These are phyloP conservation scores for Agrotis puta DNA, from an alignment of 2,888 invertebrate genomes.

Conservation along the genomic window DNA sequence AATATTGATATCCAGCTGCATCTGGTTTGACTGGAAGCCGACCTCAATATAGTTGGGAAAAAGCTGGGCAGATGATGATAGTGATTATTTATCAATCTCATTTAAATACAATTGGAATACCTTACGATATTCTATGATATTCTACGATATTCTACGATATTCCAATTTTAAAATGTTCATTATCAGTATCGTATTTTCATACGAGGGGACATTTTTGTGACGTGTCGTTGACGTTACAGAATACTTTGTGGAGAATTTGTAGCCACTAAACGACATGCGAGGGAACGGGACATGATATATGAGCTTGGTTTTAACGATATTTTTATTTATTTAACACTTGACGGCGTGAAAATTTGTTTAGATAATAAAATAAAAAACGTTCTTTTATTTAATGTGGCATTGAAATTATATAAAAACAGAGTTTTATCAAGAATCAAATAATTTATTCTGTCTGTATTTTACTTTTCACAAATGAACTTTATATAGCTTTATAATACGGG, in stretches of 20 bases:
- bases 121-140: background rate
- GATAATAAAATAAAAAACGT: background rate
- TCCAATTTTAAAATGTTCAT: slow-evolving; percentile 46
- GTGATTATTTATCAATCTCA: background rate
- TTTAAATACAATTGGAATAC: slow-evolving; percentile 11
- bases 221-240: slow-evolving; percentile 32
- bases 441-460: too few relatives aligned
- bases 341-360: slow-evolving; percentile 17
- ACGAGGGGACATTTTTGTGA: slow-evolving; percentile 55
- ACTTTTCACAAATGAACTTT: too few relatives aligned
- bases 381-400: background rate
- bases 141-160: background rate
- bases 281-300: slow-evolving; percentile 20
- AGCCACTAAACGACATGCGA: slow-evolving; percentile 51
- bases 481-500: too few relatives aligned
- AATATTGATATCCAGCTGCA: too few relatives aligned
- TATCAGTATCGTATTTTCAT: slow-evolving; percentile 54
- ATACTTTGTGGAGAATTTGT: slow-evolving; percentile 52
- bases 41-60: too few relatives aligned
- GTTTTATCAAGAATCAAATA: too few relatives aligned
- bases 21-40: too few relatives aligned
- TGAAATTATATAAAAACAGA: slow-evolving; percentile 8
- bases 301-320: slow-evolving; percentile 12
- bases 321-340: slow-evolving; percentile 39
- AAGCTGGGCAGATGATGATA: too few relatives aligned